Conservation (phyloP, 2,113 vertebrate species). For the Zootoca vivipara region DNA sequence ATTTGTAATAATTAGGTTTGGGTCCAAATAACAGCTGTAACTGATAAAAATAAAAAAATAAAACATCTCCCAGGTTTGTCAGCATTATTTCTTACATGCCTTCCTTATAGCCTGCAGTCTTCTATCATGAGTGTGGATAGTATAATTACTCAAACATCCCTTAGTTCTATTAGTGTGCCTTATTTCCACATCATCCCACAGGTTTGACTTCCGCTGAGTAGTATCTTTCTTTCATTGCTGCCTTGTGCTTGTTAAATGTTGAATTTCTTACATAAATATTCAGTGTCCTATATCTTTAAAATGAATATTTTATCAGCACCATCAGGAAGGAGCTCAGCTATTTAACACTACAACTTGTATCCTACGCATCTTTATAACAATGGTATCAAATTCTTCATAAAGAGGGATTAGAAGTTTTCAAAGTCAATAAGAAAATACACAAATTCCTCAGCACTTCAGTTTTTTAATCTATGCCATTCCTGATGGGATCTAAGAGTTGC, state of each 20-base stretch:
- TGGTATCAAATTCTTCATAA: not conserved
- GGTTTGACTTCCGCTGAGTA: not conserved
- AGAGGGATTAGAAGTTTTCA: not conserved
- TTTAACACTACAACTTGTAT: not conserved
- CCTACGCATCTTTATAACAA: not conserved
- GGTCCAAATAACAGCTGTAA: not conserved
- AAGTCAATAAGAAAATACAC: not conserved
- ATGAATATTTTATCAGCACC: not conserved
- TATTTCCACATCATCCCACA: not conserved
- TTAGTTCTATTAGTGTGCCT: not conserved
- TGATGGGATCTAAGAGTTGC: not conserved
- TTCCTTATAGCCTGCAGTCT: not conserved
- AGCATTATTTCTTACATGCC: not conserved
- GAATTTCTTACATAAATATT: not conserved
- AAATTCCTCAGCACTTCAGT: not conserved
- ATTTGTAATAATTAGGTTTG: not conserved
- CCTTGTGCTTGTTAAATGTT: not conserved
- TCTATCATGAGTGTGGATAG: not conserved
- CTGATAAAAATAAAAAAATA: too few relatives aligned
- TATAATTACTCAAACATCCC: not conserved
- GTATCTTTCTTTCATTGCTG: not conserved
- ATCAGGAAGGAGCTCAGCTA: not conserved
- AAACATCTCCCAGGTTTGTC: not conserved
- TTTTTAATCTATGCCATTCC: not conserved
- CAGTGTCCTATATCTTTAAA: not conserved